Evolutionary conservation across 2,888 invertebrate genomes (phyloP).

Genomic region (Rugalucina vietnamica): DNA sequence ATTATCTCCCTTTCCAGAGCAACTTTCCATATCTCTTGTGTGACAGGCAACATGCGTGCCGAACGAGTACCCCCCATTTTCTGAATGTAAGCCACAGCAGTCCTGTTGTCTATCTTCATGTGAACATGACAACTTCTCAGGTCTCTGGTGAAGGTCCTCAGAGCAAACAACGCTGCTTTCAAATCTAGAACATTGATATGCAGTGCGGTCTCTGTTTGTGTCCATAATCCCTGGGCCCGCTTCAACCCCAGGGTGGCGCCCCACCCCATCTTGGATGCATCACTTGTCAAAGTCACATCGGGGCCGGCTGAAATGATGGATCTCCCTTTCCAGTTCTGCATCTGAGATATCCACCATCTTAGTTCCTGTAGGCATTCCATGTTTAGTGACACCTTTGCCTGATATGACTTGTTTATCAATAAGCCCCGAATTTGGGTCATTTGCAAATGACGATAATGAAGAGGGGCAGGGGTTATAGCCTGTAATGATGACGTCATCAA

Average conservation of each 20-base stretch:
- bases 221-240: slow-evolving; percentile 27
- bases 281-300: slow-evolving; percentile 19
- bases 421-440: slow-evolving; percentile 28
- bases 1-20: too few relatives aligned
- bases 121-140: not conserved
- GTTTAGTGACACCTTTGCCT: not conserved
- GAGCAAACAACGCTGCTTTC: not conserved
- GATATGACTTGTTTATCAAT: slow-evolving; percentile 21
- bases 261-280: slow-evolving; percentile 46
- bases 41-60: slow-evolving; percentile 24
- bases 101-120: not conserved
- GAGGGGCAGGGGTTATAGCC: slow-evolving; percentile 9
- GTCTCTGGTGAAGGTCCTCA: not conserved
- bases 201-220: not conserved
- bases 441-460: slow-evolving; percentile 22
- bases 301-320: slow-evolving; percentile 20
- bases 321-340: slow-evolving; percentile 29
- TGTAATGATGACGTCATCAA: slow-evolving; percentile 22
- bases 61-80: not conserved
- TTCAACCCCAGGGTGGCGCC: slow-evolving; percentile 9
- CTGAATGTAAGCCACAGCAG: not conserved
- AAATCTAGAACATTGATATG: slow-evolving; percentile 32
- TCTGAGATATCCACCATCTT: slow-evolving; percentile 22
- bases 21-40: slow-evolving; percentile 36
- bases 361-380: slow-evolving; percentile 16